Conservation (phyloP, 1,140 invertebrate species). For the Leptinotarsa texana region DNA sequence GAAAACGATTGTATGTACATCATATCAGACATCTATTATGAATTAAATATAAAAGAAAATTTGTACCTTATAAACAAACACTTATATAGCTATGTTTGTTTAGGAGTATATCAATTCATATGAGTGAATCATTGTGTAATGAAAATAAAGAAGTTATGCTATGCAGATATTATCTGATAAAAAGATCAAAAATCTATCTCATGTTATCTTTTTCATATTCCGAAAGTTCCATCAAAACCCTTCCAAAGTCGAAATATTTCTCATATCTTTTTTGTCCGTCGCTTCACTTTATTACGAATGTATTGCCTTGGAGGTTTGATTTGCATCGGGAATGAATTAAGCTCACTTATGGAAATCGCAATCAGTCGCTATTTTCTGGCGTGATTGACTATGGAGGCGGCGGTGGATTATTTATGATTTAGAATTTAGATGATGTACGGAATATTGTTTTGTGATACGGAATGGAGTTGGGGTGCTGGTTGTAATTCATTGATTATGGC, state of each 20-base stretch:
- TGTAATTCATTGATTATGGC: background rate
- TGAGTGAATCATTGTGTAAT: no score
- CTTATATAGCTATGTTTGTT: no score
- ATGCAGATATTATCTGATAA: no score
- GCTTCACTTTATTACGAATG: slow-evolving; percentile 16
- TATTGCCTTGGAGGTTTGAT: slow-evolving; percentile 26
- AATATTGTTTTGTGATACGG: slow-evolving; percentile 6
- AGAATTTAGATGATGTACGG: background rate
- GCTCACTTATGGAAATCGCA: slow-evolving; percentile 44
- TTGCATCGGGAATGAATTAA: slow-evolving; percentile 39
- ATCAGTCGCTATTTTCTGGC: slow-evolving; percentile 38
- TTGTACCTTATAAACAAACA: no score
- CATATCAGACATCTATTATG: no score
- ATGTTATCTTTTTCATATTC: no score
- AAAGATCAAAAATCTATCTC: no score
- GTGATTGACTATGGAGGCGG: slow-evolving; percentile 11
- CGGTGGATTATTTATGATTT: background rate
- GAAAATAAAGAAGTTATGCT: no score
- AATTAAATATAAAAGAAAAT: no score
- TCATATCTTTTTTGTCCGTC: slow-evolving; percentile 14
- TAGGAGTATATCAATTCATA: no score
- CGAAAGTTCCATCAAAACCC: background rate
- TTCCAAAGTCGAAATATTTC: background rate
- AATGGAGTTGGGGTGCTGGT: background rate
- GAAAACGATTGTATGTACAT: no score